Evolutionary conservation across 2,797 vertebrate genomes (phyloP).

Genomic region (Pangasius djambal): DNA sequence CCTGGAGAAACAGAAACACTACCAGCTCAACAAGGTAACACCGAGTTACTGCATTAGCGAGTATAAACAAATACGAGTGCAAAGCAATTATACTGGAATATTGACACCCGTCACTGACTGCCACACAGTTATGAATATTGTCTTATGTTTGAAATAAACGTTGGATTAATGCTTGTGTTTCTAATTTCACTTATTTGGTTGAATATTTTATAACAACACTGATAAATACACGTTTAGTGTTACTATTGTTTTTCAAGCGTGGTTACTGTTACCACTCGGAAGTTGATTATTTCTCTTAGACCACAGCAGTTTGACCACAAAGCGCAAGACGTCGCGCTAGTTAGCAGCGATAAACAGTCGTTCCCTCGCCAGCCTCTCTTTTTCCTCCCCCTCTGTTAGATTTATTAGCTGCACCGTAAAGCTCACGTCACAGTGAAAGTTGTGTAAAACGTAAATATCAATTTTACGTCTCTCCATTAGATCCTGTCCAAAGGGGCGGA

Average conservation of each 20-base stretch:
- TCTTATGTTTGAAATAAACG: not conserved
- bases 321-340: no score
- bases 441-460: no score
- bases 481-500: slow-evolving; percentile 85
- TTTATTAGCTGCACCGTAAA: no score
- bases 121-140: not conserved
- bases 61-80: not conserved
- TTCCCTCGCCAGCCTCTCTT: no score
- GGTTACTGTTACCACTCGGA: not conserved
- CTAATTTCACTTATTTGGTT: not conserved
- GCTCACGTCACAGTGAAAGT: no score
- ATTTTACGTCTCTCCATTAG: slow-evolving; percentile 60
- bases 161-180: not conserved
- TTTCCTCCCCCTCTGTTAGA: no score
- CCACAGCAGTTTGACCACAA: no score
- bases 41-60: not conserved
- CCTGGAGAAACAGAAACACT: slow-evolving; percentile 87
- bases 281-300: not conserved
- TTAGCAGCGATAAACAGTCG: not conserved
- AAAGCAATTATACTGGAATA: no score
- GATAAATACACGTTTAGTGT: not conserved
- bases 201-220: not conserved
- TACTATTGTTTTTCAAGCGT: not conserved
- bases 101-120: no score
- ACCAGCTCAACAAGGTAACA: slow-evolving; percentile 80